Conservation (phyloP, 2,888 invertebrate species). For the Cheilosia grossa region DNA sequence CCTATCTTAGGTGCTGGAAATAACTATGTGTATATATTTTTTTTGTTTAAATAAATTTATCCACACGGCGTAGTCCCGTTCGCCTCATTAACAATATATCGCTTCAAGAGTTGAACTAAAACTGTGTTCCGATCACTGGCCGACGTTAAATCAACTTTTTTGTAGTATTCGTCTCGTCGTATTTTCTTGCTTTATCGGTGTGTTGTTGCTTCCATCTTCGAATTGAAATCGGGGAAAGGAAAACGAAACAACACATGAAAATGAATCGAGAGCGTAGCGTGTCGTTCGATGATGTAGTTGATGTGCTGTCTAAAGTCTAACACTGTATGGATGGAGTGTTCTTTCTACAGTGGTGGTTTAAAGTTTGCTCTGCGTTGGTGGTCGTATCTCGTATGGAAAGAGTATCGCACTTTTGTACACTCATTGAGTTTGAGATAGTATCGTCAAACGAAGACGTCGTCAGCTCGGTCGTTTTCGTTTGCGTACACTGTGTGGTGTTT, state of each 20-base stretch:
- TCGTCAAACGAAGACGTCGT: conserved; percentile 25
- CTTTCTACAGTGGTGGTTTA: conserved; percentile 56
- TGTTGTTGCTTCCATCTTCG: conserved; percentile 34
- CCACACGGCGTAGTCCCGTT: conserved; percentile 44
- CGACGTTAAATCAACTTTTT: conserved; percentile 69
- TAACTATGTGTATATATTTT: background rate
- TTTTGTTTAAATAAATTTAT: conserved; percentile 18
- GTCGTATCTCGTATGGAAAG: conserved; percentile 34
- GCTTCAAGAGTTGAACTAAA: conserved; percentile 73
- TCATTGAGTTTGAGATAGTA: conserved; percentile 41
- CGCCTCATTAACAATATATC: conserved; percentile 67
- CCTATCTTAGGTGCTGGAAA: conserved; percentile 2
- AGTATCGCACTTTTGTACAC: conserved; percentile 31
- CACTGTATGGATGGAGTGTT: background rate
- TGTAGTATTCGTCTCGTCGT: conserved; percentile 28
- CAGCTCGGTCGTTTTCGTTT: background rate
- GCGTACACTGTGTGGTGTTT: background rate
- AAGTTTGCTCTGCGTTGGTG: conserved; percentile 35
- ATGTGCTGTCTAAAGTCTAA: conserved; percentile 1
- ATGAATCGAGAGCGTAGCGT: conserved; percentile 46
- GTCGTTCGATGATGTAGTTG: background rate
- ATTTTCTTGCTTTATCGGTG: conserved; percentile 52
- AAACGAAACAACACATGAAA: conserved; percentile 14
- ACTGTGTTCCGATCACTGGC: conserved; percentile 66
- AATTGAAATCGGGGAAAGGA: background rate